Evolutionary conservation across 2,797 vertebrate genomes (phyloP).

Genomic region (Cynopterus sphinx): DNA sequence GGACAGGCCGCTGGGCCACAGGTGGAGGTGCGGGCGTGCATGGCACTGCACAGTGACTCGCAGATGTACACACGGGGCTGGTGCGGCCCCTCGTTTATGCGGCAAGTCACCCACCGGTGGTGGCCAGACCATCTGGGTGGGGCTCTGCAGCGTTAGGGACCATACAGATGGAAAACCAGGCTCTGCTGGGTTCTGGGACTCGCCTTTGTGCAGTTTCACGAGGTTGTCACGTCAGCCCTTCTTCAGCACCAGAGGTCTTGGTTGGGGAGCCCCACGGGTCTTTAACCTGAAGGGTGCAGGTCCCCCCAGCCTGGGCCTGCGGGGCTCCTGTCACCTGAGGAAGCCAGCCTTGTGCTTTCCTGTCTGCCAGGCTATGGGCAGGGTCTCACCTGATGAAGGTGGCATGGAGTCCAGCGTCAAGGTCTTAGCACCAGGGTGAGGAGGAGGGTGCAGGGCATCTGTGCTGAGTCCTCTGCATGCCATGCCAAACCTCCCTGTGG

Average conservation of each 20-base stretch:
- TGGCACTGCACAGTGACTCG: not conserved
- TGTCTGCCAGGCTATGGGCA: not conserved
- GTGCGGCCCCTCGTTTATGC: not conserved
- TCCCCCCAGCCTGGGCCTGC: not conserved
- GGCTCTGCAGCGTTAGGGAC: not conserved
- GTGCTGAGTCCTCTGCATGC: not conserved
- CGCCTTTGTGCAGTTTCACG: not conserved
- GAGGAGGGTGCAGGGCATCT: not conserved
- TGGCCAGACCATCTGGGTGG: not conserved
- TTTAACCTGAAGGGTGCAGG: not conserved
- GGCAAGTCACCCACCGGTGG: not conserved
- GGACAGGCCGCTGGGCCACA: not conserved
- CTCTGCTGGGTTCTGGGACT: not conserved
- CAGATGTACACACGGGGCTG: not conserved
- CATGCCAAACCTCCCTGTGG: not conserved
- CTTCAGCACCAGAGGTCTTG: not conserved
- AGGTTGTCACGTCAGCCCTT: not conserved
- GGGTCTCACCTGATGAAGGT: not conserved
- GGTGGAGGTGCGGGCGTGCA: rapidly evolving
- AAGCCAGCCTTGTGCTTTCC: not conserved
- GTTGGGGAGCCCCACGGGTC: not conserved
- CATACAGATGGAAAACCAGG: not conserved
- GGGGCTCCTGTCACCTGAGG: not conserved
- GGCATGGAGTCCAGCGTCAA: not conserved
- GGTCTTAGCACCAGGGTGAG: not conserved